phyloP scores from a whole-genome alignment of 1,140 invertebrate species.

The Agrypnia vestita region DNA sequence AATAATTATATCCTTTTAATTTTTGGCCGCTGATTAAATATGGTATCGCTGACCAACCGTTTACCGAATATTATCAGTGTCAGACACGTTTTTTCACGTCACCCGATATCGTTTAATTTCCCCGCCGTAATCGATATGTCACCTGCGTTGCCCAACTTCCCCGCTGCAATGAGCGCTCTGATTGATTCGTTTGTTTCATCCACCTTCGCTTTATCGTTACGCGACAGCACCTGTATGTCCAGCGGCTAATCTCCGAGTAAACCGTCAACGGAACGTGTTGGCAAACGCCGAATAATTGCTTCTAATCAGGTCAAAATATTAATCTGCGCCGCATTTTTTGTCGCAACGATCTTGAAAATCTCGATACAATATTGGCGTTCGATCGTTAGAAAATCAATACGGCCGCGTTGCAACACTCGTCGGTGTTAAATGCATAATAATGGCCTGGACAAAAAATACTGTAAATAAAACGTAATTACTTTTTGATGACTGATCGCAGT shows the following conservation, averaged over 20 bases:
- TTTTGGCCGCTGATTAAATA: too few species aligned
- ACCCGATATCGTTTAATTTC: too few species aligned
- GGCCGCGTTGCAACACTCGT: constrained; percentile 7
- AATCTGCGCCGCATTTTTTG: constrained; percentile 30
- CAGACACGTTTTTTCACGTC: too few species aligned
- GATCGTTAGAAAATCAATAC: constrained; percentile 26
- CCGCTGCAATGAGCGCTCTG: neutral
- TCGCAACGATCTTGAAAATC: constrained; percentile 35
- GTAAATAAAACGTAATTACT: constrained; percentile 8
- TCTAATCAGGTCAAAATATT: constrained; percentile 43
- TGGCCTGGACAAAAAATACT: neutral
- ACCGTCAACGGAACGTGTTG: constrained; percentile 29
- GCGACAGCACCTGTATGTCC: neutral
- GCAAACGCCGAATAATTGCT: constrained; percentile 36
- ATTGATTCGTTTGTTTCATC: constrained; percentile 18
- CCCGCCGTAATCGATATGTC: neutral
- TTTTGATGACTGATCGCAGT: constrained; percentile 25
- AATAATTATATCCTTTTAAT: too few species aligned
- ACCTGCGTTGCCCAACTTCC: neutral
- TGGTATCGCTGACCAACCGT: too few species aligned
- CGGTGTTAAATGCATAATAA: constrained; percentile 34
- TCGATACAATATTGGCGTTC: constrained; percentile 13
- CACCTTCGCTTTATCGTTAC: neutral
- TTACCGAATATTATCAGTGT: too few species aligned
- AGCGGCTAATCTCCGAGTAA: neutral